Percentiles rank a stretch among this genome's conserved stretches.
phyloP scores from a whole-genome alignment of 1,140 invertebrate genomes.

The Dryas iulia region DNA sequence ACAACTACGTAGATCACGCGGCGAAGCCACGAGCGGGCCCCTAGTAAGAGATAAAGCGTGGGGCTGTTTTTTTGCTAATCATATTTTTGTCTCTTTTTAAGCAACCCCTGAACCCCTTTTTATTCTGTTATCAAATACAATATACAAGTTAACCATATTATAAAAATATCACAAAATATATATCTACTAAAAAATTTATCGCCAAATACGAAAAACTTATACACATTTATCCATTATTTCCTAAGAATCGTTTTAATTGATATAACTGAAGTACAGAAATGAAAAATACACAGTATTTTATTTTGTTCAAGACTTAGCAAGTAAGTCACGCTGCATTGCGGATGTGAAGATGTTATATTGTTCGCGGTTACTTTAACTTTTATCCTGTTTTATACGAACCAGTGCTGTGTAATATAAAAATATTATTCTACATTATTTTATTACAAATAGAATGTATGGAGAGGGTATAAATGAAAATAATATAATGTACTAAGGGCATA shows the following conservation, averaged over 20 bases:
- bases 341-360: slow-evolving; percentile 7
- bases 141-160: too few relatives aligned
- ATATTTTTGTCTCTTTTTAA: too few relatives aligned
- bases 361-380: slow-evolving; percentile 7
- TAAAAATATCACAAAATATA: too few relatives aligned
- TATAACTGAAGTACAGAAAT: not conserved
- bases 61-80: too few relatives aligned
- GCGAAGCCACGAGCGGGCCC: too few relatives aligned
- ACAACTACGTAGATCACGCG: too few relatives aligned
- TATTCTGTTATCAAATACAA: too few relatives aligned
- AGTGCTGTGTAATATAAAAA: not conserved
- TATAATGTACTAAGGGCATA: not conserved
- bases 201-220: too few relatives aligned
- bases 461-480: not conserved
- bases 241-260: not conserved
- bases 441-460: not conserved
- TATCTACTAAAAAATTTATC: too few relatives aligned
- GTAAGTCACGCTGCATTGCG: slow-evolving; percentile 12
- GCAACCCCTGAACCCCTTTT: too few relatives aligned
- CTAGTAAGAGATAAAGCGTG: too few relatives aligned
- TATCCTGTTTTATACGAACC: not conserved
- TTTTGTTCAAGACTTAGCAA: slow-evolving; percentile 6
- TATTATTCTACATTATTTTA: not conserved
- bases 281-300: slow-evolving; percentile 1
- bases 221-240: not conserved